Evolutionary conservation across 1,140 invertebrate genomes (phyloP).

Genomic region (Melipona quadrifasciata): DNA sequence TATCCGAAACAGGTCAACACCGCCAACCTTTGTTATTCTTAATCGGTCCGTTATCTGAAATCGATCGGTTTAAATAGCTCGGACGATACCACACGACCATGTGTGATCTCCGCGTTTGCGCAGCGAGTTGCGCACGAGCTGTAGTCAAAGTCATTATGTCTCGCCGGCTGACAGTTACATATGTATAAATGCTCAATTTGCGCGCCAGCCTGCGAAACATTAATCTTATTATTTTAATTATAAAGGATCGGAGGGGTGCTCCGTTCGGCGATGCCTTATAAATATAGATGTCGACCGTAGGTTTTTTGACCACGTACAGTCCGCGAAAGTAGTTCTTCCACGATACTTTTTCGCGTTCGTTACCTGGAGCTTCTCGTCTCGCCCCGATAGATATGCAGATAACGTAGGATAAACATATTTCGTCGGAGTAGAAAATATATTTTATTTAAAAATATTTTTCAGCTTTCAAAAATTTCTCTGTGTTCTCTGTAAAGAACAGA

Average conservation of each 20-base stretch:
- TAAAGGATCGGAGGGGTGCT: slow-evolving; percentile 48
- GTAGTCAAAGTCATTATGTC: slow-evolving; percentile 58
- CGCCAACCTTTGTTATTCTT: not conserved
- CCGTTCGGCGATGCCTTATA: slow-evolving; percentile 58
- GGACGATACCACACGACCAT: slow-evolving; percentile 33
- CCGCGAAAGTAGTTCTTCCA: slow-evolving; percentile 41
- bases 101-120: slow-evolving; percentile 1
- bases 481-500: no score
- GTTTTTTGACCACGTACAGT: slow-evolving; percentile 57
- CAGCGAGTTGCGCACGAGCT: slow-evolving; percentile 32
- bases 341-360: not conserved
- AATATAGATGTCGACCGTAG: slow-evolving; percentile 58
- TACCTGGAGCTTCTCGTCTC: no score
- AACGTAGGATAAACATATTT: no score
- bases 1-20: not conserved
- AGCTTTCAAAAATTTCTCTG: no score
- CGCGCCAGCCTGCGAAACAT: slow-evolving; percentile 57
- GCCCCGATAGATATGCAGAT: not conserved
- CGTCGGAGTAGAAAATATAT: no score
- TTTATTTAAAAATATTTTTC: no score
- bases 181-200: slow-evolving; percentile 67
- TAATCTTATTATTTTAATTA: slow-evolving; percentile 69
- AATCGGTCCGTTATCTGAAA: slow-evolving; percentile 49
- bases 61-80: slow-evolving; percentile 38
- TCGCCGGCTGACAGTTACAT: slow-evolving; percentile 57